phyloP scores from a whole-genome alignment of 2,888 invertebrate species.

The Hirudinaria manillensis region DNA sequence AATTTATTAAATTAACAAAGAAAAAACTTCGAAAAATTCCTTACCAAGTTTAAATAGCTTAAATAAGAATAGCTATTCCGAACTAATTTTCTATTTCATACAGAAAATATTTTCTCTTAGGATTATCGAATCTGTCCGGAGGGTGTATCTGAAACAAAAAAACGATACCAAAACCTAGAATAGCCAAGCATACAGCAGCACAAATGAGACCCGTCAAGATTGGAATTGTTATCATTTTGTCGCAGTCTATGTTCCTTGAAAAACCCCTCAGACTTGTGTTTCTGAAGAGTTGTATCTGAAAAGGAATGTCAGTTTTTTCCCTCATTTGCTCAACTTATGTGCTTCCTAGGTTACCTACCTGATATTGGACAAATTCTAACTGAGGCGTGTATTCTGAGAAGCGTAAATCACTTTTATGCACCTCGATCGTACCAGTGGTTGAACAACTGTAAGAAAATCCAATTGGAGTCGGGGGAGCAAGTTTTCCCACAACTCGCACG shows the following conservation, averaged over 20 bases:
- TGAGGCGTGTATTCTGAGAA: not conserved
- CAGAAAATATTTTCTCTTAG: constrained; percentile 72
- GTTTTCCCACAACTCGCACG: not conserved
- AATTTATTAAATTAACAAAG: no score
- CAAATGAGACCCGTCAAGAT: constrained; percentile 86
- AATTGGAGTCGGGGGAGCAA: constrained; percentile 23
- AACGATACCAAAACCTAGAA: constrained; percentile 75
- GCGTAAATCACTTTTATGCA: not conserved
- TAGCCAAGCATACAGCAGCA: constrained; percentile 68
- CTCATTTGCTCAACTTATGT: no score
- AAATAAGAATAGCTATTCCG: no score
- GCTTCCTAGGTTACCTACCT: no score
- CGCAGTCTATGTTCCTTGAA: constrained; percentile 65
- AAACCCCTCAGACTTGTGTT: constrained; percentile 22
- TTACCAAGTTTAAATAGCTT: no score
- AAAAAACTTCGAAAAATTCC: no score
- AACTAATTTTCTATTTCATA: no score
- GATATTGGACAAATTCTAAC: not conserved
- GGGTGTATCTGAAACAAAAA: constrained; percentile 92
- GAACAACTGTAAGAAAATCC: constrained; percentile 27
- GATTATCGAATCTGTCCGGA: constrained; percentile 96
- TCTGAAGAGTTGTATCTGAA: constrained; percentile 30
- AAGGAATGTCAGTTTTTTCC: not conserved
- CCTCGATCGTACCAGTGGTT: not conserved
- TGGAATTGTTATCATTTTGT: constrained; percentile 82